Base-by-base conservation (phyloP, 2,888 invertebrate species). In the Iphiclides podalirius region DNA sequence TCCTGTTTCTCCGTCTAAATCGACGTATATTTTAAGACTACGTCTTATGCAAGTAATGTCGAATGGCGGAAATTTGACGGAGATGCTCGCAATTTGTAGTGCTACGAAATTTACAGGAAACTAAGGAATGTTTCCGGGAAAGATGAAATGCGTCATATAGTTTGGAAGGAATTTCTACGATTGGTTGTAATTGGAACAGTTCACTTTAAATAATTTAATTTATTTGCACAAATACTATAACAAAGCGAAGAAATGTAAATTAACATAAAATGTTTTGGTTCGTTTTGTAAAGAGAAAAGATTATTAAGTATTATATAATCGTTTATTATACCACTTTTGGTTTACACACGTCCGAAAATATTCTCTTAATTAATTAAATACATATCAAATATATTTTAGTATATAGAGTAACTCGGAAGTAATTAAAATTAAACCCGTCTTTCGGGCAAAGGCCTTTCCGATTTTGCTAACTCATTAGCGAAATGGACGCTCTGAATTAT, bases 61-160 rank as follows among this genome's bases (percentile, higher is more conserved):
- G 67, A 65, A 63, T 61, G 62, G 48, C 76, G 83, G 83, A 84
- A 83, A 83, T 84, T 83, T 71, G 70, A 72, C 67, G 70, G 64
- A 72, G 69, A 61, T 66, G 66, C 62, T 66, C 60, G 67, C 73
- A 78, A 82, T 82, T 83, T 75, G 79, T 70, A 69, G 59, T 59
- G 53, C 61, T 64, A 63, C 66, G 71, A 80, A 79, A 68, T 75
- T 73, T 64, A 51, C 69, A 68, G 77, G 75, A 78, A 80, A 78
- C 75, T 70, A 72, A 57, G 55, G 43, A 54, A 52, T 60, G 26
- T 16, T 31, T 31, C 11, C 31, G 31, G 31, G n/a, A 31, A 31
- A 11, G 1, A 31, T 31, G 14, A 28, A n/a, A 0, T 26, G 26
- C 14, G 4, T 23, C 4, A 20, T n/a, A n/a, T 26, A 23, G 31